Conservation (phyloP, 2,113 vertebrate genomes). For the Telmatochromis sp. region DNA sequence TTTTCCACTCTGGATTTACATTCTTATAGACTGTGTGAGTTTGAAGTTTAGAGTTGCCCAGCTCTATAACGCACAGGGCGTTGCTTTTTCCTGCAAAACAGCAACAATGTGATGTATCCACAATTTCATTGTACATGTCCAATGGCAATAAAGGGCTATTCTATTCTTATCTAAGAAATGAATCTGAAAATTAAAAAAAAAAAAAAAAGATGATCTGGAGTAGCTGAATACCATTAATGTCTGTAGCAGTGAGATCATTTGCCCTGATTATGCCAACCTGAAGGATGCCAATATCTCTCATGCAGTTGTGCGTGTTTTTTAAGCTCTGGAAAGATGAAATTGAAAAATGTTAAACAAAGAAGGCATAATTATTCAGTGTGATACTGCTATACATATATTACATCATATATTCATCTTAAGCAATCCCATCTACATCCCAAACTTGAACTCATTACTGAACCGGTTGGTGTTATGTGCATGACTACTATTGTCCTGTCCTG, state of each 20-base stretch:
- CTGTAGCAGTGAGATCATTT: slow-evolving; percentile 83
- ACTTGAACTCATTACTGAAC: background rate
- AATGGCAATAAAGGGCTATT: background rate
- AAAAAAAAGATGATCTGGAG: background rate
- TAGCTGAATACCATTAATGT: slow-evolving; percentile 82
- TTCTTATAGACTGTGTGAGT: slow-evolving; percentile 89
- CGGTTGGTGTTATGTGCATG: background rate
- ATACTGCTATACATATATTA: background rate
- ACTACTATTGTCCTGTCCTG: background rate
- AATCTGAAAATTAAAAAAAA: background rate
- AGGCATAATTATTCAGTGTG: background rate
- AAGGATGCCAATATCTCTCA: slow-evolving; percentile 86
- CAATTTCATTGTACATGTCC: fast-evolving
- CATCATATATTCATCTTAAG: background rate
- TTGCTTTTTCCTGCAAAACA: slow-evolving; percentile 84
- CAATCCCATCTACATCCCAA: background rate
- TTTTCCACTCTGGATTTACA: slow-evolving; percentile 93
- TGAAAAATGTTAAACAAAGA: background rate
- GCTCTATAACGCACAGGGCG: slow-evolving; percentile 85
- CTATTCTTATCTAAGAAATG: background rate
- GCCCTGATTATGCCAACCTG: slow-evolving; percentile 93
- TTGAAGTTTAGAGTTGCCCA: slow-evolving; percentile 89
- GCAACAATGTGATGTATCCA: background rate
- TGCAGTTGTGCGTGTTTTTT: slow-evolving; percentile 74
- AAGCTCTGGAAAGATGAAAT: slow-evolving; percentile 66